Evolutionary conservation across 2,888 invertebrate genomes (phyloP).

Genomic region (Drosophila falleni): DNA sequence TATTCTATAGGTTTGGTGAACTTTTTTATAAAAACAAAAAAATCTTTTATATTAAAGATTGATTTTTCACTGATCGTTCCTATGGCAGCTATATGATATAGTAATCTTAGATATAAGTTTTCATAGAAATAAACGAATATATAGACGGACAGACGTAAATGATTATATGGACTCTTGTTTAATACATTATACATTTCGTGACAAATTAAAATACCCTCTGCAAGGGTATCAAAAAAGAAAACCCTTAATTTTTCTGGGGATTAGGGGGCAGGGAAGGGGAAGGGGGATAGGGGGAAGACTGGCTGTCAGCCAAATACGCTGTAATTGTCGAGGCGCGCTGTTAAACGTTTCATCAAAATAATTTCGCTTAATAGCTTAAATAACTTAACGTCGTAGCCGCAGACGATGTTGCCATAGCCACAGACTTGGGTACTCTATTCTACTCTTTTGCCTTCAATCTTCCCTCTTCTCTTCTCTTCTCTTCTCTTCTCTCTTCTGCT

Average conservation of each 20-base stretch:
- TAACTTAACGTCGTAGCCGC: slow-evolving; percentile 32
- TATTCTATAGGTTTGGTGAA: no score
- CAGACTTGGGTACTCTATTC: slow-evolving; percentile 12
- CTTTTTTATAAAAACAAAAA: no score
- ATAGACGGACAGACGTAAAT: no score
- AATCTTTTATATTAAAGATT: no score
- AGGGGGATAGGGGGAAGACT: neutral
- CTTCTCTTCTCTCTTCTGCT: neutral
- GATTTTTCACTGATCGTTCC: no score
- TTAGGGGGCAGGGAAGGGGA: neutral
- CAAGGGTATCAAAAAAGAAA: neutral
- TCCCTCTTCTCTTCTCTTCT: neutral
- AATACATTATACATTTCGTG: neutral
- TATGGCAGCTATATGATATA: no score
- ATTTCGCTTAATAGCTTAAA: slow-evolving; percentile 50
- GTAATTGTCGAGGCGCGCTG: slow-evolving; percentile 26
- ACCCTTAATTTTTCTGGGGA: neutral
- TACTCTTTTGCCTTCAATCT: neutral
- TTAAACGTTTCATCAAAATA: slow-evolving; percentile 53
- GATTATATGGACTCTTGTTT: neutral
- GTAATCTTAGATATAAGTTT: no score
- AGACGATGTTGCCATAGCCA: slow-evolving; percentile 31
- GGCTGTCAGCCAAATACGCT: slow-evolving; percentile 22
- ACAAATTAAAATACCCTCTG: neutral
- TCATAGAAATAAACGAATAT: no score